phyloP scores from a whole-genome alignment of 1,140 invertebrate genomes.

The Drosophila grimshawi region DNA sequence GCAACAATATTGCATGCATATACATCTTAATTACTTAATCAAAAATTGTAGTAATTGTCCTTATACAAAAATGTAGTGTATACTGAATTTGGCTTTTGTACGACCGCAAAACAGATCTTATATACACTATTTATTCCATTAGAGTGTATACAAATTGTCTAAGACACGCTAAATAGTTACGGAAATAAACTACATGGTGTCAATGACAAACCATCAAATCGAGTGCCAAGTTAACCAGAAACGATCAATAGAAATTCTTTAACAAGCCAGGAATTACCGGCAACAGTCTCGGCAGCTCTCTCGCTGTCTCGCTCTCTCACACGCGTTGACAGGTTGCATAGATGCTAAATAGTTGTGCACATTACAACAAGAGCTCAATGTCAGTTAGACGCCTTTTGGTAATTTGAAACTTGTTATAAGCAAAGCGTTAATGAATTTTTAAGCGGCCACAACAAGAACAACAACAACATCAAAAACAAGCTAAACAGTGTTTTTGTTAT shows the following conservation, averaged over 20 bases:
- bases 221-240: constrained; percentile 5
- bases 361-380: constrained; percentile 57
- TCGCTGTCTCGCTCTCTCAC: too few relatives aligned
- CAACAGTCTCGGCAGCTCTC: not conserved
- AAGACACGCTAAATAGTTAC: constrained; percentile 57
- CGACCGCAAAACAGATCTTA: too few relatives aligned
- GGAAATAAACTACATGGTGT: constrained; percentile 39
- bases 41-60: too few relatives aligned
- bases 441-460: constrained; percentile 53
- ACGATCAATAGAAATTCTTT: constrained; percentile 58
- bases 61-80: too few relatives aligned
- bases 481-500: constrained; percentile 24
- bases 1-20: too few relatives aligned
- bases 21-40: too few relatives aligned
- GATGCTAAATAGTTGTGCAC: constrained; percentile 58
- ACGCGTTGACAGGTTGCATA: constrained; percentile 14
- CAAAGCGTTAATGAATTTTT: constrained; percentile 78
- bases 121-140: too few relatives aligned
- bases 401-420: constrained; percentile 78
- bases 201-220: constrained; percentile 14
- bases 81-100: too few relatives aligned
- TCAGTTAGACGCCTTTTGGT: constrained; percentile 70
- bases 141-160: constrained; percentile 43
- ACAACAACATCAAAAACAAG: constrained; percentile 17
- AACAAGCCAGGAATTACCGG: constrained; percentile 17